Conservation (phyloP, 2,113 vertebrate genomes). For the Rhizomys pruinosus region DNA sequence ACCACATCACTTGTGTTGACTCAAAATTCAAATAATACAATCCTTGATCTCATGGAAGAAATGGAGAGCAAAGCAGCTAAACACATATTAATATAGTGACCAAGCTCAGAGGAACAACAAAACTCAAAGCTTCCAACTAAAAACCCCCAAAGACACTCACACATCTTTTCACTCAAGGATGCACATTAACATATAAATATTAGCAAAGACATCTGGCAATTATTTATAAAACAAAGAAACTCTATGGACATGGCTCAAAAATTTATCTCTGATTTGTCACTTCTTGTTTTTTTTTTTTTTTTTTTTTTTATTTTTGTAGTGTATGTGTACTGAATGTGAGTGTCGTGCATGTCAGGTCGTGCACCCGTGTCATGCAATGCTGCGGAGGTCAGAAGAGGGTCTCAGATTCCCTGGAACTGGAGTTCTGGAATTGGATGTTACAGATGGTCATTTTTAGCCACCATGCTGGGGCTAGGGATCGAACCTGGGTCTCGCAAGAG, state of each 20-base stretch:
- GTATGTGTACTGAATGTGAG: no score
- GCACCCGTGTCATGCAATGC: no score
- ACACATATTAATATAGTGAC: not conserved
- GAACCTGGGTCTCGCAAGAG: no score
- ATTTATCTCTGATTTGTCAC: constrained; percentile 1
- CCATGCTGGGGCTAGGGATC: no score
- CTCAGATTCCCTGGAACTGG: no score
- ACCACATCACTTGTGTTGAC: not conserved
- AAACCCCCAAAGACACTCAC: not conserved
- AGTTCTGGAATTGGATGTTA: no score
- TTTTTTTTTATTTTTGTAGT: no score
- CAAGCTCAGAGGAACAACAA: not conserved
- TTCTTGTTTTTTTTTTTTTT: no score
- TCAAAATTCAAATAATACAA: no score
- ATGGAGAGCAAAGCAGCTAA: constrained; percentile 25
- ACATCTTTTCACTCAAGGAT: constrained; percentile 2
- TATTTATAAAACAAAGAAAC: not conserved
- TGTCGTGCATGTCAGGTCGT: no score
- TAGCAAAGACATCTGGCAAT: not conserved
- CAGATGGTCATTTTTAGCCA: no score
- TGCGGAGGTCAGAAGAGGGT: no score
- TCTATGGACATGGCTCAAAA: not conserved
- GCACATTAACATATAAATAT: not conserved
- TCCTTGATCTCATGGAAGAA: constrained; percentile 10
- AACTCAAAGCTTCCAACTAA: constrained; percentile 25